phyloP scores from a whole-genome alignment of 2,797 vertebrate species.

The Dermochelys coriacea region DNA sequence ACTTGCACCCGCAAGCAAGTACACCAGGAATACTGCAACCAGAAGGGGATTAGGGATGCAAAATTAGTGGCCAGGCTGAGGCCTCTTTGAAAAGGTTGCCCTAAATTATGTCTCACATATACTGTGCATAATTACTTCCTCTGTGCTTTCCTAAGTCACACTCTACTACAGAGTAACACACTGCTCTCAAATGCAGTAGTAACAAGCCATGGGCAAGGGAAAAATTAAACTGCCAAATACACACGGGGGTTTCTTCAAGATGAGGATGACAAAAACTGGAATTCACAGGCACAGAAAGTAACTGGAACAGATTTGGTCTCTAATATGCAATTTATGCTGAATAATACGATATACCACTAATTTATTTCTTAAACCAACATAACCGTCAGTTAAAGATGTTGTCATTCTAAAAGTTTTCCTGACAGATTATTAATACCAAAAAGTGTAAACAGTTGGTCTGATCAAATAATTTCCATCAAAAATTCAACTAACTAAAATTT shows the following conservation, averaged over 20 bases:
- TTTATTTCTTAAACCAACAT: not conserved
- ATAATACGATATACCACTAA: not conserved
- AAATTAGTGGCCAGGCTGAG: not conserved
- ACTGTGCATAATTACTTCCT: not conserved
- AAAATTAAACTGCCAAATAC: not conserved
- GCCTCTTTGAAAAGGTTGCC: not conserved
- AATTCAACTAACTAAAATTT: not conserved
- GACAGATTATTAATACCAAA: not conserved
- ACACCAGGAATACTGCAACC: not conserved
- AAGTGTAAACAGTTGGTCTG: not conserved
- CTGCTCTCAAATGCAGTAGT: not conserved
- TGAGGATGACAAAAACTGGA: not conserved
- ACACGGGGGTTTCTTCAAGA: not conserved
- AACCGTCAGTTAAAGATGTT: not conserved
- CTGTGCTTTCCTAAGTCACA: not conserved
- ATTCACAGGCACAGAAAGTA: not conserved
- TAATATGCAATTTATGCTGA: not conserved
- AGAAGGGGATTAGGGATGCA: not conserved
- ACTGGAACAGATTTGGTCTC: not conserved
- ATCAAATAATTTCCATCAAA: not conserved
- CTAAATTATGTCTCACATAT: not conserved
- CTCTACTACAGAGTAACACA: accelerated
- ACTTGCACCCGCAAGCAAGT: not conserved
- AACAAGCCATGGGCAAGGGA: not conserved
- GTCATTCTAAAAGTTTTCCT: not conserved